Conservation (phyloP, 2,888 invertebrate species). For the Allolobophora icterica region DNA sequence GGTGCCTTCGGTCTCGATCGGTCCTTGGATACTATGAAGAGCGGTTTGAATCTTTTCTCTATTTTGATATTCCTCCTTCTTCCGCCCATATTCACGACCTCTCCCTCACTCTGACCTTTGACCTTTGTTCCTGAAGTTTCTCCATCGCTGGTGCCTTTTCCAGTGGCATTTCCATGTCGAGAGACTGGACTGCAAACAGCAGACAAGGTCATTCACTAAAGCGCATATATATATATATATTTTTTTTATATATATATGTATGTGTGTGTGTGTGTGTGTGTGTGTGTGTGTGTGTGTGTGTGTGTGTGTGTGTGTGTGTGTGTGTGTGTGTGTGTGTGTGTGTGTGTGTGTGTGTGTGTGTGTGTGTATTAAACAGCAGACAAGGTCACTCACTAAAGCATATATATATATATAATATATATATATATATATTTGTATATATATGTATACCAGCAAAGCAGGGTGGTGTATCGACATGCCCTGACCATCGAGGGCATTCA, state of each 20-base stretch:
- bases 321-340: no score
- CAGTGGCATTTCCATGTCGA: neutral
- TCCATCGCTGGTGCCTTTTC: neutral
- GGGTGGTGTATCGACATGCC: no score
- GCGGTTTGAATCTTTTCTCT: neutral
- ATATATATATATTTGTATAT: no score
- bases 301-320: no score
- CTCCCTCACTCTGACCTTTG: neutral
- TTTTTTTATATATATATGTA: no score
- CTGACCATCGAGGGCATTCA: no score
- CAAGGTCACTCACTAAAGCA: neutral
- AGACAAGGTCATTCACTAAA: neutral
- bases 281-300: no score
- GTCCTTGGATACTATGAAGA: neutral
- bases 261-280: no score
- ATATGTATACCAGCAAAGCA: no score
- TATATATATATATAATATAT: neutral
- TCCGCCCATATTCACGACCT: neutral
- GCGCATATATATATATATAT: neutral
- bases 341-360: no score
- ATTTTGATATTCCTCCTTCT: neutral
- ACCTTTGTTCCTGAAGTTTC: neutral
- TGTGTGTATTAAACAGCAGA: no score
- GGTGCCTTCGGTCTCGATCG: neutral
- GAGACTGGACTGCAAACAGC: no score